These are phyloP conservation scores for Formica exsecta DNA, from an alignment of 1,140 invertebrate species.

Conservation along the genomic window DNA sequence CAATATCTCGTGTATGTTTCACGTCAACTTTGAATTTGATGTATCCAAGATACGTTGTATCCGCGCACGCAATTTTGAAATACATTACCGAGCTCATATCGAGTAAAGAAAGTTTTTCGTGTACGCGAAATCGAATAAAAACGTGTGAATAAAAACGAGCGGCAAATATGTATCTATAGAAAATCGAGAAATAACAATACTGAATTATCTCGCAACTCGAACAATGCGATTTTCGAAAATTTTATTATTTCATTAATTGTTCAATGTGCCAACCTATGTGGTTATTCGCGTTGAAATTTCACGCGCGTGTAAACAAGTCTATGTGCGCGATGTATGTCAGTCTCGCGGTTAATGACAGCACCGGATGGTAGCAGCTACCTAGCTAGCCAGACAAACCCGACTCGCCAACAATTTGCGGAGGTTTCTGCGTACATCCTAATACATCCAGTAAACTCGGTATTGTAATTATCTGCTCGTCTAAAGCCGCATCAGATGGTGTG, in stretches of 20 bases:
- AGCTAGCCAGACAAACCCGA: neutral
- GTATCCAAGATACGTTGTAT: neutral
- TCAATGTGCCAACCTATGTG: neutral
- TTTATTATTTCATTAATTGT: constrained; percentile 31
- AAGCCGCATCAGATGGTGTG: neutral
- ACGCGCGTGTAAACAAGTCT: constrained; percentile 21
- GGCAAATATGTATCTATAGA: neutral
- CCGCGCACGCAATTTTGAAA: neutral
- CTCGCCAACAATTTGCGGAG: constrained; percentile 50
- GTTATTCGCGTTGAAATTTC: constrained; percentile 38
- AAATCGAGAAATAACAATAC: constrained; percentile 58
- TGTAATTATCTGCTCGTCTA: constrained; percentile 41
- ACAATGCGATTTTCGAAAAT: constrained; percentile 16
- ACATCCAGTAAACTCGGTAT: constrained; percentile 26
- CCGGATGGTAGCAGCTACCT: constrained; percentile 1
- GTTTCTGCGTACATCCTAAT: constrained; percentile 17
- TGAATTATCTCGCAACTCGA: neutral
- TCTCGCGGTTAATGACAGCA: constrained; percentile 41
- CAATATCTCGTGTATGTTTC: neutral
- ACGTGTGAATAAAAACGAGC: neutral
- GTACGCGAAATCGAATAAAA: no score
- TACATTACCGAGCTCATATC: neutral
- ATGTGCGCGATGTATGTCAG: constrained; percentile 11
- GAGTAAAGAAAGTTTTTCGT: neutral
- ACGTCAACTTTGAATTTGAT: neutral